Conservation (phyloP, 2,113 vertebrate species). For the Formicarius rufipectus region DNA sequence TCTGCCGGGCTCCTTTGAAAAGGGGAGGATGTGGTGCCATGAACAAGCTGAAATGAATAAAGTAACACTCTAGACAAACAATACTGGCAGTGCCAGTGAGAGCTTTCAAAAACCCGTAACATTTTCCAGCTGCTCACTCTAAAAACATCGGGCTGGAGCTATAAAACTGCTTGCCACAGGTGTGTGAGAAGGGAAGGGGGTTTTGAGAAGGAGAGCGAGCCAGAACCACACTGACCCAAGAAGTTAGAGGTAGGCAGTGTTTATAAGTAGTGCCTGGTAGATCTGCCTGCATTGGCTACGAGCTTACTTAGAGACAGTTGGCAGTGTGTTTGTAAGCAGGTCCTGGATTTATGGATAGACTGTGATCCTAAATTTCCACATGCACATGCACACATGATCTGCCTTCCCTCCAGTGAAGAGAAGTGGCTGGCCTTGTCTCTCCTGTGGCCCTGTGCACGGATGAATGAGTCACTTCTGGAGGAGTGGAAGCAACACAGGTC, state of each 20-base stretch:
- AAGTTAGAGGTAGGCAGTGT: neutral
- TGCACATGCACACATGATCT: neutral
- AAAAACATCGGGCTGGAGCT: conserved; percentile 27
- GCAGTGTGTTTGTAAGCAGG: neutral
- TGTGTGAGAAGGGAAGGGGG: neutral
- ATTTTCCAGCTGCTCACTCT: conserved; percentile 55
- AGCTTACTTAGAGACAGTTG: neutral
- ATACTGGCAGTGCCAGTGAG: conserved; percentile 55
- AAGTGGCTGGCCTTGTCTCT: neutral
- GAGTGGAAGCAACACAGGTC: neutral
- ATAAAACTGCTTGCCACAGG: conserved; percentile 33
- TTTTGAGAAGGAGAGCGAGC: neutral
- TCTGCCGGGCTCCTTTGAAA: neutral
- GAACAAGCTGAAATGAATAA: conserved; percentile 14
- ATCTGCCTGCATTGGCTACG: neutral
- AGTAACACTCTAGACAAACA: neutral
- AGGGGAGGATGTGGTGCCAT: neutral
- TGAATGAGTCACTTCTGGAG: neutral
- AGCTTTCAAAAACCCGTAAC: conserved; percentile 7
- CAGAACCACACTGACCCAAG: neutral
- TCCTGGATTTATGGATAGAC: neutral
- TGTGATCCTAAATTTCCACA: conserved; percentile 31
- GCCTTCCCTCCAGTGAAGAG: neutral
- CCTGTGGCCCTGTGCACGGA: accelerated
- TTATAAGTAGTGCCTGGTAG: neutral